Evolutionary conservation across 2,797 vertebrate species (phyloP).

Genomic region (Emydoidea blandingii): DNA sequence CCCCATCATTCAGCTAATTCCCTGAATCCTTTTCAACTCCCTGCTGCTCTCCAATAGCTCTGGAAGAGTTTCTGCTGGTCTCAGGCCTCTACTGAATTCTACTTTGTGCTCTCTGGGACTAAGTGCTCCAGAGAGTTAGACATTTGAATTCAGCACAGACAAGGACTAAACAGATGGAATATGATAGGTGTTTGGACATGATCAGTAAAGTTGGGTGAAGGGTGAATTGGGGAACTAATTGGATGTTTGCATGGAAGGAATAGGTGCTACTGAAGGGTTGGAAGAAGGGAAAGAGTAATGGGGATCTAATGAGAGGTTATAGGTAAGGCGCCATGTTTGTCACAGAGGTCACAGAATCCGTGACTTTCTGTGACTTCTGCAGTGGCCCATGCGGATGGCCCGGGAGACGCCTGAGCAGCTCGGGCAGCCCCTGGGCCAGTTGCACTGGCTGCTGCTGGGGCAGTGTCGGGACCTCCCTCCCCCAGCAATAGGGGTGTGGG

Average conservation of each 20-base stretch:
- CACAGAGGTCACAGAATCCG: no score
- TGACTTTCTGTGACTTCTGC: no score
- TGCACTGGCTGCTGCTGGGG: no score
- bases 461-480: no score
- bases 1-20: neutral
- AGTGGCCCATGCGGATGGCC: no score
- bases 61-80: neutral
- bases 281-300: neutral
- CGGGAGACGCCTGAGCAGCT: no score
- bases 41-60: neutral
- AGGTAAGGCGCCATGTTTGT: no score
- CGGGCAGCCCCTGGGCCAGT: no score
- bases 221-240: neutral
- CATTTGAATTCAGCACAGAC: neutral
- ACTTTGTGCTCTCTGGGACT: neutral
- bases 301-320: neutral
- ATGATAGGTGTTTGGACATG: neutral
- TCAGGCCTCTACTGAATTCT: neutral
- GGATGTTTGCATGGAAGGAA: neutral
- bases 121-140: neutral
- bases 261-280: neutral
- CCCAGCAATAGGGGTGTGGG: no score
- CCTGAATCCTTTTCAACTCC: neutral
- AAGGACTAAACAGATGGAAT: neutral
- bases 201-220: neutral